phyloP scores from a whole-genome alignment of 1,140 invertebrate genomes.

The Mercenaria mercenaria region DNA sequence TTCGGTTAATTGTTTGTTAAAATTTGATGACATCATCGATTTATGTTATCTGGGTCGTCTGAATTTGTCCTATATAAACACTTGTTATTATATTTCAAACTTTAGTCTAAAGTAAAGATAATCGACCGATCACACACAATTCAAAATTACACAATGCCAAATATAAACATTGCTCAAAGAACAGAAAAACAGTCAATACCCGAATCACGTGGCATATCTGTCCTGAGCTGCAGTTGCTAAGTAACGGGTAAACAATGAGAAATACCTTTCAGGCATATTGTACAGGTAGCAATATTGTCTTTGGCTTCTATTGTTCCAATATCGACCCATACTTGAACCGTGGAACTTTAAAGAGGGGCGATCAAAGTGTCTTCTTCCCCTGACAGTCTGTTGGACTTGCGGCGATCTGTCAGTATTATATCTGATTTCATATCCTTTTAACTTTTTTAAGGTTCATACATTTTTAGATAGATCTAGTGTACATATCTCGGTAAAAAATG shows the following conservation, averaged over 20 bases:
- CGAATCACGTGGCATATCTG: background rate
- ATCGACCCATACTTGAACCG: background rate
- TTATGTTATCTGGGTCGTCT: background rate
- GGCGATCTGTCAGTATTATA: no score
- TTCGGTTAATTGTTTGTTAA: conserved; percentile 9
- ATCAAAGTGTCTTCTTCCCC: no score
- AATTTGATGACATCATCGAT: background rate
- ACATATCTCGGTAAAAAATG: no score
- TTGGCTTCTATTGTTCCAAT: conserved; percentile 2
- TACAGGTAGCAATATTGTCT: conserved; percentile 48
- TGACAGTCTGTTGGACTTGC: no score
- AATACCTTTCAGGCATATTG: conserved; percentile 11
- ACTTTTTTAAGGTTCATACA: no score
- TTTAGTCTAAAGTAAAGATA: background rate
- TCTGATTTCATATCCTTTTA: no score
- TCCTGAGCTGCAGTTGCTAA: conserved; percentile 32
- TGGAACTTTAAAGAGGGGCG: background rate
- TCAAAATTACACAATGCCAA: background rate
- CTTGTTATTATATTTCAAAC: background rate
- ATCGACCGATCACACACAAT: background rate
- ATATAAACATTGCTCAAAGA: conserved; percentile 1
- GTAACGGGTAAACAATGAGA: conserved; percentile 58
- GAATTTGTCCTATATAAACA: no score
- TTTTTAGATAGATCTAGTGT: no score
- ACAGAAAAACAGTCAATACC: background rate